Evolutionary conservation across 2,113 vertebrate genomes (phyloP).

Genomic region (Holacanthus passer): DNA sequence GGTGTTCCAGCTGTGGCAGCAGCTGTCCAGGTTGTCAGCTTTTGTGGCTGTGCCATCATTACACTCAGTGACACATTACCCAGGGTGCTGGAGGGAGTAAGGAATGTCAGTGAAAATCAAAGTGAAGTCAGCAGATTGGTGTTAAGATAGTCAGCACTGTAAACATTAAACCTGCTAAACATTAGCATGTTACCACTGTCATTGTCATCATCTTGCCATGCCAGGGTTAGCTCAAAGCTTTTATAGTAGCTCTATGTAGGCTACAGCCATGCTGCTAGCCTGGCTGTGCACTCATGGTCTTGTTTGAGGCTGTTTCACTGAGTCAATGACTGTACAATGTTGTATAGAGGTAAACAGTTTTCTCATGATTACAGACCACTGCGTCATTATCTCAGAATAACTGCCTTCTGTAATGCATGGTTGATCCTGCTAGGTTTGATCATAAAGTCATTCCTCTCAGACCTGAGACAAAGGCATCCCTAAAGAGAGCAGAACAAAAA

Average conservation of each 20-base stretch:
- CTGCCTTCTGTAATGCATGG: not conserved
- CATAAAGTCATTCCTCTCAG: not conserved
- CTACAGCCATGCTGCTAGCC: not conserved
- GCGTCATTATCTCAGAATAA: slow-evolving; percentile 4
- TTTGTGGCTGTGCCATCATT: not conserved
- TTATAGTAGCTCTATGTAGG: not conserved
- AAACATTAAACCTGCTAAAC: not conserved
- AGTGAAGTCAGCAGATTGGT: no score
- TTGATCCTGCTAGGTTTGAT: slow-evolving; percentile 5
- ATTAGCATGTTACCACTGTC: not conserved
- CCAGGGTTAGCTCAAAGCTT: not conserved
- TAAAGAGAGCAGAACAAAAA: not conserved
- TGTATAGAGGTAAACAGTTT: not conserved
- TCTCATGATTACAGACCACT: not conserved
- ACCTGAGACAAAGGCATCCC: not conserved
- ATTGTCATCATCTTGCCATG: not conserved
- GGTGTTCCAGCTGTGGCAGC: slow-evolving; percentile 15
- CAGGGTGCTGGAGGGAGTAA: no score
- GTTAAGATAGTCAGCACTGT: not conserved
- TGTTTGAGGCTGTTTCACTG: not conserved
- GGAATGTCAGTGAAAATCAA: no score
- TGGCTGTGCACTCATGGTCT: not conserved
- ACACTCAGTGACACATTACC: not conserved
- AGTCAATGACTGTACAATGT: slow-evolving; percentile 9
- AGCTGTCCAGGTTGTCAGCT: not conserved